Evolutionary conservation across 2,797 vertebrate genomes (phyloP).

Genomic region (Premnoplex brunnescens): DNA sequence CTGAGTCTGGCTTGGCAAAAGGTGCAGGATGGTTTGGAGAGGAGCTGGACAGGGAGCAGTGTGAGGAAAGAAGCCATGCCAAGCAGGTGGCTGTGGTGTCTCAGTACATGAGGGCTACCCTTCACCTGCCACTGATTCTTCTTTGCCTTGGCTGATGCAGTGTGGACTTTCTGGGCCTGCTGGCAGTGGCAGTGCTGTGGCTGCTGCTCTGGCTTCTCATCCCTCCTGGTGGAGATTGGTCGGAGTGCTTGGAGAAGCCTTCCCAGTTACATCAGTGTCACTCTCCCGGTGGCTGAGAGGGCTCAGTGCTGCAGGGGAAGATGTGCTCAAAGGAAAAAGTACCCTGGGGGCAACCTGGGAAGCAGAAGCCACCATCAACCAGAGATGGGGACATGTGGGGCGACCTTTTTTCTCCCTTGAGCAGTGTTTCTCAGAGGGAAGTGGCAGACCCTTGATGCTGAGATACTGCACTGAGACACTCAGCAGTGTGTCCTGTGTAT

Average conservation of each 20-base stretch:
- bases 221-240: background rate
- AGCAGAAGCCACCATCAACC: background rate
- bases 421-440: background rate
- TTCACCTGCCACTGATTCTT: background rate
- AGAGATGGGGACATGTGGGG: background rate
- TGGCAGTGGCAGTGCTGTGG: rapidly evolving
- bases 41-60: background rate
- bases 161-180: background rate
- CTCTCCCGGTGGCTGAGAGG: background rate
- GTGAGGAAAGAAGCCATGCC: background rate
- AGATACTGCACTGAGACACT: background rate
- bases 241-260: background rate
- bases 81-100: background rate
- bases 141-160: background rate
- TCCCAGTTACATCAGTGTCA: background rate
- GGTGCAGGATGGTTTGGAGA: background rate
- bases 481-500: background rate
- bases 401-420: background rate
- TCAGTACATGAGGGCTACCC: background rate
- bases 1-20: background rate
- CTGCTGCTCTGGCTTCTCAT: background rate
- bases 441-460: background rate
- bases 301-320: background rate
- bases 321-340: background rate
- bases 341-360: background rate